Conservation (phyloP, 30 jellyfish, hydroid and myxozoan genomes). For the Sanderia malayensis region DNA sequence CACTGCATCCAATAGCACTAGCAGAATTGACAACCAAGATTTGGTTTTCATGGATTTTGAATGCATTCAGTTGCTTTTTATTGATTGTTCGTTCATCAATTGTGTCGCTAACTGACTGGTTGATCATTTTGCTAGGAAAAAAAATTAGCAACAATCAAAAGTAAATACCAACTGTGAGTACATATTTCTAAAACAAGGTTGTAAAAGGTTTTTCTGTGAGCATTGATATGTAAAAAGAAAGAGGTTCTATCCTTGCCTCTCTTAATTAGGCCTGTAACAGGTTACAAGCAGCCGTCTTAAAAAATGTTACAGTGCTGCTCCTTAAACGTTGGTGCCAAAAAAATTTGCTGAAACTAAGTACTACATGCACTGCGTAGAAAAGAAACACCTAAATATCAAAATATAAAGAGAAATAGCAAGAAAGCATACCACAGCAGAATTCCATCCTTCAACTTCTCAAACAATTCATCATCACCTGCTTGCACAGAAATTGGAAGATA, state of each 20-base stretch:
- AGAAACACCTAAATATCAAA: too few species aligned
- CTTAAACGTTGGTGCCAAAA: too few species aligned
- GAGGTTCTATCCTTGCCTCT: too few species aligned
- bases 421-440: conserved; percentile 95
- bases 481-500: conserved; percentile 76
- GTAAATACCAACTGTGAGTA: conserved; percentile 6
- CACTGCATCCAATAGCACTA: conserved; percentile 98
- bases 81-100: conserved; percentile 98
- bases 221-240: too few species aligned
- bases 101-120: conserved; percentile 77
- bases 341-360: too few species aligned
- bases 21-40: conserved; percentile 93
- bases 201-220: too few species aligned
- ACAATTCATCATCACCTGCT: conserved; percentile 68
- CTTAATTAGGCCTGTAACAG: too few species aligned
- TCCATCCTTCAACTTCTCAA: conserved; percentile 93
- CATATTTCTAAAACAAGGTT: too few species aligned
- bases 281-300: too few species aligned
- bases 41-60: conserved; percentile 91
- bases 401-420: too few species aligned
- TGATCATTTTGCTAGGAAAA: conserved; percentile 91
- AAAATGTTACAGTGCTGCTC: too few species aligned
- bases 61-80: conserved; percentile 84
- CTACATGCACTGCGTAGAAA: too few species aligned
- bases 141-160: background rate